A percentile compares a stretch with the other conserved stretches of the same genome.
Conservation (phyloP, 2,797 vertebrate species). For the Typhlichthys subterraneus region DNA sequence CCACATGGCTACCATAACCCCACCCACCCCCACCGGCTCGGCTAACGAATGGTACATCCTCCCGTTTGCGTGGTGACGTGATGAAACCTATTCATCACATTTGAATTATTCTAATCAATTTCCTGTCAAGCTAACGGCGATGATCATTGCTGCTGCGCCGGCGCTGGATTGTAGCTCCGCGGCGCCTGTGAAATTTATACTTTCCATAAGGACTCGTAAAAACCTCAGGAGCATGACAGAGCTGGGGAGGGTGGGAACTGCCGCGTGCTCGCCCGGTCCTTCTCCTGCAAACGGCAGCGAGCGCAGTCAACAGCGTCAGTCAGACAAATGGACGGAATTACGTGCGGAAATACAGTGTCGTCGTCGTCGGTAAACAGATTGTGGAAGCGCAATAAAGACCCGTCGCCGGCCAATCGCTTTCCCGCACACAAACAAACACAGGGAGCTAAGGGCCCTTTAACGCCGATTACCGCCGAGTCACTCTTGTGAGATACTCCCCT, state of each 20-base stretch:
- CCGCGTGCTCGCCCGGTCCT: conserved; percentile 20
- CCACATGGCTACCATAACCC: conserved; percentile 38
- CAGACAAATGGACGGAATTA: conserved; percentile 68
- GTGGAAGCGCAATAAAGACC: conserved; percentile 60
- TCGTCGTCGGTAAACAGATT: conserved; percentile 54
- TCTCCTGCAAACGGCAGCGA: conserved; percentile 45
- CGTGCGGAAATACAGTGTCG: conserved; percentile 44
- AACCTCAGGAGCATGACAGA: conserved; percentile 89
- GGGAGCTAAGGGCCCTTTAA: conserved; percentile 28
- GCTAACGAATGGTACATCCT: conserved; percentile 62
- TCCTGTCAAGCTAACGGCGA: conserved; percentile 91
- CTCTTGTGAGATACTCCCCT: conserved; percentile 34
- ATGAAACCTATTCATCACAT: conserved; percentile 97
- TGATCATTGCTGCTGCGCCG: conserved; percentile 79
- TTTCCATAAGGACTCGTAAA: conserved; percentile 79
- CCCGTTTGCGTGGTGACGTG: conserved; percentile 72
- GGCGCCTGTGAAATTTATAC: conserved; percentile 78
- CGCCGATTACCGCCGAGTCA: conserved; percentile 10
- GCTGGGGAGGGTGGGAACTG: conserved; percentile 42
- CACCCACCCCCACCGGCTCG: conserved; percentile 29
- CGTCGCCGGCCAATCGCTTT: conserved; percentile 25
- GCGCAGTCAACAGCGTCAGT: conserved; percentile 43
- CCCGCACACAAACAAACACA: conserved; percentile 32
- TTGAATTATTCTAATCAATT: conserved; percentile 97
- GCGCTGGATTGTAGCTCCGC: conserved; percentile 85